Conservation (phyloP, 1,140 invertebrate species). For the Argopecten irradians region DNA sequence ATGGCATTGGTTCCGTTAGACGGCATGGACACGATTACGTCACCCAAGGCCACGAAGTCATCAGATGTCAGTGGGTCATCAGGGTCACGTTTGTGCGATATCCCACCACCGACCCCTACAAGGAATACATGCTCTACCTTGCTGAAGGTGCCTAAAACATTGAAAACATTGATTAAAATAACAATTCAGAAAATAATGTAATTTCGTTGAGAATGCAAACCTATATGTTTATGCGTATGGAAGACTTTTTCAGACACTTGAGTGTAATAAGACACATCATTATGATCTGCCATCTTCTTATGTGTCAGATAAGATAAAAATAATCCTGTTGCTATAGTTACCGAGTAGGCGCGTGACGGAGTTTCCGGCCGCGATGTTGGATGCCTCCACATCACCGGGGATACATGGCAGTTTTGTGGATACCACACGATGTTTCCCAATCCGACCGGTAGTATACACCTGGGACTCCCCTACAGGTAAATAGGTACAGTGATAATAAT, state of each 20-base stretch:
- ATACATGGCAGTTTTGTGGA: conserved; percentile 92
- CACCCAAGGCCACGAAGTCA: conserved; percentile 94
- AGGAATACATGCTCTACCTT: conserved; percentile 88
- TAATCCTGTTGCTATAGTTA: conserved; percentile 49
- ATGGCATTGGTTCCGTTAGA: conserved; percentile 55
- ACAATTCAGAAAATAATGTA: no score
- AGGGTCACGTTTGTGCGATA: conserved; percentile 73
- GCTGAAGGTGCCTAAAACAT: conserved; percentile 66
- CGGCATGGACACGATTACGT: conserved; percentile 91
- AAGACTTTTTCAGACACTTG: no score
- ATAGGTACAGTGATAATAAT: no score
- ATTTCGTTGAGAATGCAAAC: no score
- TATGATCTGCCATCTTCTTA: background rate
- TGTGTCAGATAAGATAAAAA: background rate
- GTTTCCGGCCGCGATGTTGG: conserved; percentile 68
- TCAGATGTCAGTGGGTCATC: conserved; percentile 97
- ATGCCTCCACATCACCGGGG: conserved; percentile 49
- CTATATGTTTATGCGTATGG: no score
- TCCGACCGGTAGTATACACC: conserved; percentile 98
- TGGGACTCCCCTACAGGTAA: conserved; percentile 92
- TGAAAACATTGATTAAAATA: background rate
- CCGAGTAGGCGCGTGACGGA: conserved; percentile 69
- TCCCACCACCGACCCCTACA: conserved; percentile 97
- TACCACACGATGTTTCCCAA: conserved; percentile 96
- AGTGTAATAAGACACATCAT: no score